Evolutionary conservation across 2,113 vertebrate genomes (phyloP).

Genomic region (Toxostoma redivivum): DNA sequence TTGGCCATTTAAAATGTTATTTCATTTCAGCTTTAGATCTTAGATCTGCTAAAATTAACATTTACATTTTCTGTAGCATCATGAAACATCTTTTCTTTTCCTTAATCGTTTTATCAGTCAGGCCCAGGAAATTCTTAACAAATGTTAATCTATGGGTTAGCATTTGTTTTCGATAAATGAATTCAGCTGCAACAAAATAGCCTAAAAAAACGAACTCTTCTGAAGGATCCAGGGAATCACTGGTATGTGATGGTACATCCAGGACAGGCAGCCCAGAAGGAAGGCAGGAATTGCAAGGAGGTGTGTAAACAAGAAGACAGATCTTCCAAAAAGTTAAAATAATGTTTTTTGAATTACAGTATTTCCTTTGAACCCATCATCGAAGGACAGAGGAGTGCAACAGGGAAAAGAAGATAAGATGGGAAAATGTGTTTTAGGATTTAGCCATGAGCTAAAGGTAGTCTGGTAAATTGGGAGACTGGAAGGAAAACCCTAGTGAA

Average conservation of each 20-base stretch:
- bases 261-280: not conserved
- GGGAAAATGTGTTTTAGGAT: not conserved
- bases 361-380: not conserved
- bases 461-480: not conserved
- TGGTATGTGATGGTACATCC: not conserved
- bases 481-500: not conserved
- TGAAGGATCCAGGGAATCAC: not conserved
- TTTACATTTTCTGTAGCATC: conserved; percentile 8
- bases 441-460: not conserved
- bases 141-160: not conserved
- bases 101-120: conserved; percentile 1
- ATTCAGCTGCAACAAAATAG: not conserved
- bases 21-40: conserved; percentile 19
- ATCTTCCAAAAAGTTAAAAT: not conserved
- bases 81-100: not conserved
- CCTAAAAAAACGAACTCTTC: not conserved
- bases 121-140: not conserved
- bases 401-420: not conserved
- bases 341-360: not conserved
- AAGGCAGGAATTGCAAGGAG: not conserved
- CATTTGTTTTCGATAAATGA: not conserved
- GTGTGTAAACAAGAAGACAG: not conserved
- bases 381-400: not conserved
- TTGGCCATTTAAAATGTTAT: conserved; percentile 12
- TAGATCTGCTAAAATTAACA: conserved; percentile 16